A percentile compares a stretch with the other conserved stretches of the same genome.
Evolutionary conservation across 1,140 invertebrate genomes (phyloP).

Genomic region (Acromyrmex charruanus): DNA sequence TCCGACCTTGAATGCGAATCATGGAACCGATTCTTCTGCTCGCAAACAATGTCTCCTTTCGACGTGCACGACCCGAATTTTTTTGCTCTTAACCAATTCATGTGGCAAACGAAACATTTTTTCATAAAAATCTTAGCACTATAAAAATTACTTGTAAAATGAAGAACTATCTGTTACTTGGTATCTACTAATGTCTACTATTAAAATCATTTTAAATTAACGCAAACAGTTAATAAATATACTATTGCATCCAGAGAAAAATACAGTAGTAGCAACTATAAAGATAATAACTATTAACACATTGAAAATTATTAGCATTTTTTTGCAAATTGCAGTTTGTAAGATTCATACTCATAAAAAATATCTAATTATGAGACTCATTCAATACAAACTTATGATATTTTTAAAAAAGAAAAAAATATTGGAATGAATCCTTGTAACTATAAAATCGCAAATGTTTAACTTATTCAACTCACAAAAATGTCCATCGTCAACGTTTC

Average conservation of each 20-base stretch:
- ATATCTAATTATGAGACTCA: not conserved
- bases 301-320: not conserved
- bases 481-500: conserved; percentile 24
- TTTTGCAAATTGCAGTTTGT: not conserved
- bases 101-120: not conserved
- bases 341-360: not conserved
- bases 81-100: conserved; percentile 24
- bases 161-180: not conserved
- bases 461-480: not conserved
- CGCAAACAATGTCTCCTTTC: conserved; percentile 51
- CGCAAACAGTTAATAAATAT: not conserved
- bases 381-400: not conserved
- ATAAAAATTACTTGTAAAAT: not conserved
- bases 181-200: not conserved
- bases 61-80: conserved; percentile 6
- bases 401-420: not conserved
- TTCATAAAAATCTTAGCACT: not conserved
- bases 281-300: not conserved
- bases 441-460: not conserved
- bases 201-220: not conserved
- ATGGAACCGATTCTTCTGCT: conserved; percentile 65
- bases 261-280: too few relatives aligned
- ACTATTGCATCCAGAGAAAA: not conserved
- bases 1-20: conserved; percentile 72
- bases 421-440: not conserved